Conservation (phyloP, 2,797 vertebrate genomes). For the Silurus aristotelis region DNA sequence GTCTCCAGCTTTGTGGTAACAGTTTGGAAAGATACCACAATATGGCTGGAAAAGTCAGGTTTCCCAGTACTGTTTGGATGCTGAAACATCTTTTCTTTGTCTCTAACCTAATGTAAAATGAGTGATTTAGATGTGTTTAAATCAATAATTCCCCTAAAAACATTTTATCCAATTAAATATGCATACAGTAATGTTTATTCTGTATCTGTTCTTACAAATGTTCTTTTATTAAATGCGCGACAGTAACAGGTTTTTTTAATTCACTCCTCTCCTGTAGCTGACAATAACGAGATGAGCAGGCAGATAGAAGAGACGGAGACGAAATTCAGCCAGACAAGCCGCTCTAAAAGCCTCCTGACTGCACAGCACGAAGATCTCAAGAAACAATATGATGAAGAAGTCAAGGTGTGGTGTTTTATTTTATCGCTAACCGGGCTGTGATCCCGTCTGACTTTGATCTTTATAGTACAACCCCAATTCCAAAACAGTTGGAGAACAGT, state of each 20-base stretch:
- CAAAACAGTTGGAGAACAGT: too few relatives aligned
- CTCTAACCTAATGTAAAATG: too few relatives aligned
- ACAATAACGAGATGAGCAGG: conserved; percentile 74
- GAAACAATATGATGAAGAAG: conserved; percentile 80
- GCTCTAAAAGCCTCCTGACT: conserved; percentile 70
- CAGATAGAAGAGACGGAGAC: conserved; percentile 77
- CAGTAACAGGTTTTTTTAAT: background rate
- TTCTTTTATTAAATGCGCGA: background rate
- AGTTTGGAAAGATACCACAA: too few relatives aligned
- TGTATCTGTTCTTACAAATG: background rate
- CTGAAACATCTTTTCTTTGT: too few relatives aligned
- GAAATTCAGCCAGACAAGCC: conserved; percentile 69
- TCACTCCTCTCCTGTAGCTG: conserved; percentile 64
- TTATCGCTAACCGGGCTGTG: background rate
- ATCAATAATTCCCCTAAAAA: too few relatives aligned
- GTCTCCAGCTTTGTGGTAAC: too few relatives aligned
- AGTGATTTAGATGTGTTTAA: too few relatives aligned
- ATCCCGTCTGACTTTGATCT: background rate
- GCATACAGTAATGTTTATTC: background rate
- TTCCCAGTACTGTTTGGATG: too few relatives aligned
- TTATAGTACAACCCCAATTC: background rate
- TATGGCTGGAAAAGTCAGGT: too few relatives aligned
- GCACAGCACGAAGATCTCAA: conserved; percentile 77
- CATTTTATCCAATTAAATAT: background rate
- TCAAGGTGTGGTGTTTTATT: conserved; percentile 69